Evolutionary conservation across 2,113 vertebrate species (phyloP), one percentile per base, ranked within the genome.

Genomic region (Mus spicilegus): DNA sequence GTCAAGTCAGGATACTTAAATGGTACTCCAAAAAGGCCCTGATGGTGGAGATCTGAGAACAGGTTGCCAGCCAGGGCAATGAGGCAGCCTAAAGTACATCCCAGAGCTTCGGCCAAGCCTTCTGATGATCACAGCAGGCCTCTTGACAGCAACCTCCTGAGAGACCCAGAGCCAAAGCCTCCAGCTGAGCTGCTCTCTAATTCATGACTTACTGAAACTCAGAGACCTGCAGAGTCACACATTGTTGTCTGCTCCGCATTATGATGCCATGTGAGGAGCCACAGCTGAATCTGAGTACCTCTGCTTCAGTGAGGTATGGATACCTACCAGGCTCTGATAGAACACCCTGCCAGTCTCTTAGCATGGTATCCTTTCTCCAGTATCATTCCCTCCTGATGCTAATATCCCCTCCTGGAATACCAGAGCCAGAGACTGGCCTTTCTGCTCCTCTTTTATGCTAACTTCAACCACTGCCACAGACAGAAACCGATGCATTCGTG

Each of bases 21-120:
- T 33, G 16, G 16, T 30, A 30, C 7, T 2, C 7, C 8, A 20
- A 49, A 30, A 2, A 82, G 9, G 0, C 17, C 56, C 3, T 0
- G 0, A 14, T 5, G 28, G 33, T 51, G 19, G 30, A 67, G 65
- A 56, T 7, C 19, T 0, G 14, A 88, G 54, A 11, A n/a, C 78
- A 42, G 72, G 63, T 61, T 88, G 75, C 22, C 46, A 89, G 46
- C 33, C 24, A 24, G 13, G 1, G 16, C 19, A 76, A 8, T 1
- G 13, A 94, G 78, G 39, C n/a, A 42, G 42, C 42, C n/a, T 19
- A 26, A 69, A 80, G 73, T 39, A 72, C 42, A 26, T 33, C 39
- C 33, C 30, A 73, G n/a, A 39, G 16, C 54, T 36, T 30, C 28
- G 54, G n/a, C 26, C 36, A 39, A 90, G 67, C 54, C 67, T 69